A percentile compares a stretch with the other conserved stretches of the same genome.
Evolutionary conservation across 2,888 invertebrate genomes (phyloP).

Genomic region (Drosophila siamana): DNA sequence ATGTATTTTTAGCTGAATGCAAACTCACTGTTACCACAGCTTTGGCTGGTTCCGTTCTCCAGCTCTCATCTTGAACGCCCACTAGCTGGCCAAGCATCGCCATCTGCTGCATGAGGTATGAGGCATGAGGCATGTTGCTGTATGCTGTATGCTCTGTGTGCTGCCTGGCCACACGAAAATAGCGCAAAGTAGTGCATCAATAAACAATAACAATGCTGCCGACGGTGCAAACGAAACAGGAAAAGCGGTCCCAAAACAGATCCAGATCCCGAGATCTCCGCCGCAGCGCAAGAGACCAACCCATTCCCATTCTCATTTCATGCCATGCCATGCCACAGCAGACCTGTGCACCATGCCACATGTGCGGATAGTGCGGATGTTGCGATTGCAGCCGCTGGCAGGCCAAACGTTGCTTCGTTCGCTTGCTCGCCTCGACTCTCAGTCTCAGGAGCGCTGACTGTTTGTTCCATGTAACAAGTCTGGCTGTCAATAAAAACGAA

Average conservation of each 20-base stretch:
- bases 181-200: constrained; percentile 81
- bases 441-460: constrained; percentile 41
- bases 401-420: constrained; percentile 15
- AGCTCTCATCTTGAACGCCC: constrained; percentile 63
- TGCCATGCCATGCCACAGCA: constrained; percentile 7
- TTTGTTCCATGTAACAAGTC: constrained; percentile 45
- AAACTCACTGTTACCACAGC: constrained; percentile 20
- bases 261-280: constrained; percentile 35
- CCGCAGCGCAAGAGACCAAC: constrained; percentile 21
- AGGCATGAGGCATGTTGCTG: too few relatives aligned
- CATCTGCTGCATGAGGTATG: constrained; percentile 59
- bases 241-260: constrained; percentile 46
- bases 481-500: constrained; percentile 62
- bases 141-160: constrained; percentile 3
- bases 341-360: constrained; percentile 52
- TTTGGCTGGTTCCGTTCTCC: constrained; percentile 25
- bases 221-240: constrained; percentile 53
- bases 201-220: constrained; percentile 77
- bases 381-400: constrained; percentile 51
- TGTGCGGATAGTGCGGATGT: constrained; percentile 72
- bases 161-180: constrained; percentile 73
- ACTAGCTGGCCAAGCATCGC: constrained; percentile 50
- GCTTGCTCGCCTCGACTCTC: not conserved
- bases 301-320: constrained; percentile 11
- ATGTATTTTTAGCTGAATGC: constrained; percentile 65